Conservation (phyloP, 2,113 vertebrate genomes). For the Cygnus atratus region DNA sequence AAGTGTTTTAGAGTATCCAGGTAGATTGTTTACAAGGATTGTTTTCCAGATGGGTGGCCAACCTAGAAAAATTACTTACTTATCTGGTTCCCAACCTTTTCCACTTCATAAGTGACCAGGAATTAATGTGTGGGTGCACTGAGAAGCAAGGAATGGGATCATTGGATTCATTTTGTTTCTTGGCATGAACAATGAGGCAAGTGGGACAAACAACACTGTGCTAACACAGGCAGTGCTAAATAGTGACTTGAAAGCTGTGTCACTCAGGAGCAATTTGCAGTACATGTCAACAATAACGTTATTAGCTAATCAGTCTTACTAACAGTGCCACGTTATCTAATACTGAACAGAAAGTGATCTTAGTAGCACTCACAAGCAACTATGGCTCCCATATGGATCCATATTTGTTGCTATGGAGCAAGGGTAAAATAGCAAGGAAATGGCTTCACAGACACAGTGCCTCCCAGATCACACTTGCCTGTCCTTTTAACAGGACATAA, state of each 20-base stretch:
- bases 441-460: neutral
- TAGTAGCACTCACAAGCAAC: neutral
- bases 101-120: neutral
- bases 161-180: neutral
- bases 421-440: neutral
- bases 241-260: neutral
- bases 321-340: neutral
- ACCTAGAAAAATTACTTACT: neutral
- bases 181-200: neutral
- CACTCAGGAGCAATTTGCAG: neutral
- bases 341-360: neutral
- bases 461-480: neutral
- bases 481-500: neutral
- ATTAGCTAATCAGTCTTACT: neutral
- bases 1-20: neutral
- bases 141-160: neutral
- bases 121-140: neutral
- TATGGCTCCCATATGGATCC: neutral
- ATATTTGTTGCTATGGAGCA: neutral
- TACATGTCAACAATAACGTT: neutral
- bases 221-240: neutral
- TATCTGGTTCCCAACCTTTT: neutral
- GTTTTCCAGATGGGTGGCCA: neutral
- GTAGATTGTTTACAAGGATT: neutral
- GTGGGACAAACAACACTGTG: accelerated